These are phyloP conservation scores for Medauroidea extradentata DNA, from an alignment of 1,140 invertebrate genomes.

Conservation along the genomic window DNA sequence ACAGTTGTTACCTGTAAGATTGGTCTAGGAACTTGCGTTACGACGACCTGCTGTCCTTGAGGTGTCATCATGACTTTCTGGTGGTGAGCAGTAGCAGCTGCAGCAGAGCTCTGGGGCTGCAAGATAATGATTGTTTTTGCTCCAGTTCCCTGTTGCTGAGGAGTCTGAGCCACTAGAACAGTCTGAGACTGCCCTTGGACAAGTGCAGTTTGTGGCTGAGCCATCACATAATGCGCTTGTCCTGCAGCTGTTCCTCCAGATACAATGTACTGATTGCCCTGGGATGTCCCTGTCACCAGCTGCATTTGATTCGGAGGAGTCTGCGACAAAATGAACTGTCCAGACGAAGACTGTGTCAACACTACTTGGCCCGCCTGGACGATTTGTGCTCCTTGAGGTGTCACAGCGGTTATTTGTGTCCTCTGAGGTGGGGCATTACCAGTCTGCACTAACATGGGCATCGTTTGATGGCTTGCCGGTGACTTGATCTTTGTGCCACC, in stretches of 20 bases:
- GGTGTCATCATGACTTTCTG: slow-evolving; percentile 56
- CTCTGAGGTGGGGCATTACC: slow-evolving; percentile 22
- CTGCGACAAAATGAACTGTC: slow-evolving; percentile 52
- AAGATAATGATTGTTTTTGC: slow-evolving; percentile 69
- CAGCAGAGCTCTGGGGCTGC: slow-evolving; percentile 51
- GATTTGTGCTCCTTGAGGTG: not conserved
- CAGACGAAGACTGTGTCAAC: slow-evolving; percentile 38
- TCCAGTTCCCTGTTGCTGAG: slow-evolving; percentile 56
- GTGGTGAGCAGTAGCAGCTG: slow-evolving; percentile 35
- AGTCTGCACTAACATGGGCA: slow-evolving; percentile 46
- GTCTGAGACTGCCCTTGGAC: slow-evolving; percentile 56
- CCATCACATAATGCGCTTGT: slow-evolving; percentile 55
- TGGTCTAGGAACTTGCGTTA: slow-evolving; percentile 50
- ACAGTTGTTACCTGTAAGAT: slow-evolving; percentile 47
- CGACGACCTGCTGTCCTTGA: slow-evolving; percentile 60
- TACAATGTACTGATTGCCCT: slow-evolving; percentile 50
- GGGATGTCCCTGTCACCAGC: slow-evolving; percentile 39
- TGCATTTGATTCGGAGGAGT: slow-evolving; percentile 26
- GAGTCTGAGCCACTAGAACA: slow-evolving; percentile 55
- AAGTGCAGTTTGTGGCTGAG: slow-evolving; percentile 55
- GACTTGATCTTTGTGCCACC: slow-evolving; percentile 42
- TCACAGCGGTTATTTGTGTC: slow-evolving; percentile 32
- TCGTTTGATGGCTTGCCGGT: slow-evolving; percentile 42
- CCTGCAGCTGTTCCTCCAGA: slow-evolving; percentile 47
- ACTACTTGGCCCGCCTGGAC: slow-evolving; percentile 27